Evolutionary conservation across 2,888 invertebrate species (phyloP), one percentile per base, ranked within the genome.

Genomic region (Ophion ellenae): DNA sequence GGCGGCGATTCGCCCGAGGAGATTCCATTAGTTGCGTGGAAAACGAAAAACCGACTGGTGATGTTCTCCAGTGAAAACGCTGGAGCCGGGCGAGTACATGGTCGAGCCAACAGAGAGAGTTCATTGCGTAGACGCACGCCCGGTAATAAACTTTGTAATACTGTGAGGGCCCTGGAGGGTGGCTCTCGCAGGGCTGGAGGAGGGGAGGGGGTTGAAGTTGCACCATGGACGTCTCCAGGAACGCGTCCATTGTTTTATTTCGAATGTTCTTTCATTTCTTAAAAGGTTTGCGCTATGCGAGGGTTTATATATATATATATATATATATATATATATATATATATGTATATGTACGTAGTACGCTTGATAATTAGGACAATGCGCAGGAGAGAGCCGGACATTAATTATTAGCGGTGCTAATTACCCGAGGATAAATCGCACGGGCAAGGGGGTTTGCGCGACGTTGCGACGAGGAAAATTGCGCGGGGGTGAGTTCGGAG

Each of bases 181-280:
- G 11, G 64, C 40, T 36, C 40, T 36, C n/a, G 64, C 32, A 17
- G 75, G 75, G 61, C 20, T 53, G 36, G 5, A 61, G 11, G 64
- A 20, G 63, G 45, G 74, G 28, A 40, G 36, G 77, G 20, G 20
- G 9, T 20, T 40, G 40, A 57, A 24, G 83, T 75, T 80, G 59
- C 81, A 78, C 74, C 78, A 81, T 45, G 80, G 82, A 71, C 79
- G 63, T 77, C 83, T 86, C 80, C 80, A 77, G 80, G 67, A 83
- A 4, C 20, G 24, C 67, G 74, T 83, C 85, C 91, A 88, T 91
- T 92, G 91, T 92, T 94, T 93, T 92, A 93, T 94, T 93, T 92
- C 92, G 91, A 93, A 93, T 93, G 93, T 93, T 88, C 93, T 93
- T 94, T 94, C 94, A 94, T 94, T 94, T 93, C 94, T 94, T 94